phyloP scores from a whole-genome alignment of 2,888 invertebrate species.

The Rapana venosa region DNA sequence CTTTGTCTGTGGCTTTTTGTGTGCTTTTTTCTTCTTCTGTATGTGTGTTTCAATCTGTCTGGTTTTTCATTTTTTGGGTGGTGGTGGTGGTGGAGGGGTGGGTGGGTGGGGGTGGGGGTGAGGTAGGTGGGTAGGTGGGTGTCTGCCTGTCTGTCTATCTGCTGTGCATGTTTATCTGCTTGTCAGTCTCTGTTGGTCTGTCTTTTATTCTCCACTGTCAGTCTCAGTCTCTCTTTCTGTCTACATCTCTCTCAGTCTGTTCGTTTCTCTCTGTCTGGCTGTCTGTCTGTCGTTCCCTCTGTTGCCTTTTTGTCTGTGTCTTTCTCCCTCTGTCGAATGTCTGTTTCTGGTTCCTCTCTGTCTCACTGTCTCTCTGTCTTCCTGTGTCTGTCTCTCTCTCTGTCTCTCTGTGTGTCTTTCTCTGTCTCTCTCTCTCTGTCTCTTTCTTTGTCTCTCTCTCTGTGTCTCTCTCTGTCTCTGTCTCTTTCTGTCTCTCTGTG shows the following conservation, averaged over 20 bases:
- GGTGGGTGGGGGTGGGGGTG: no score
- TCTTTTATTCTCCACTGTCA: background rate
- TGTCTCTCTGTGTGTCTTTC: background rate
- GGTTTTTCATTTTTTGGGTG: background rate
- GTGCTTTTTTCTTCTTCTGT: background rate
- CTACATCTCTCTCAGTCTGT: background rate
- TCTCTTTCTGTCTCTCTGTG: background rate
- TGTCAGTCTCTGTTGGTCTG: background rate
- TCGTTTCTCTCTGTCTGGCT: background rate
- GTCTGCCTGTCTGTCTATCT: background rate
- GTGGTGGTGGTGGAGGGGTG: no score
- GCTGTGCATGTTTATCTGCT: background rate
- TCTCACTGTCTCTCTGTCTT: background rate
- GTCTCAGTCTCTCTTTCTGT: background rate
- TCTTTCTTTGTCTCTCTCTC: background rate
- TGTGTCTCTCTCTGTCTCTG: background rate
- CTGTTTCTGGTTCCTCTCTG: background rate
- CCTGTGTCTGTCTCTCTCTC: slow-evolving; percentile 2
- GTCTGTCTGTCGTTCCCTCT: background rate
- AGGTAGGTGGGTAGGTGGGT: no score
- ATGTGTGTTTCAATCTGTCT: background rate
- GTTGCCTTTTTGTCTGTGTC: background rate
- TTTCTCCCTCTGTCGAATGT: background rate
- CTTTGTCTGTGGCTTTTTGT: background rate
- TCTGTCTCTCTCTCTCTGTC: background rate